phyloP scores from a whole-genome alignment of 2,113 vertebrate species.

The Tupaia tana region DNA sequence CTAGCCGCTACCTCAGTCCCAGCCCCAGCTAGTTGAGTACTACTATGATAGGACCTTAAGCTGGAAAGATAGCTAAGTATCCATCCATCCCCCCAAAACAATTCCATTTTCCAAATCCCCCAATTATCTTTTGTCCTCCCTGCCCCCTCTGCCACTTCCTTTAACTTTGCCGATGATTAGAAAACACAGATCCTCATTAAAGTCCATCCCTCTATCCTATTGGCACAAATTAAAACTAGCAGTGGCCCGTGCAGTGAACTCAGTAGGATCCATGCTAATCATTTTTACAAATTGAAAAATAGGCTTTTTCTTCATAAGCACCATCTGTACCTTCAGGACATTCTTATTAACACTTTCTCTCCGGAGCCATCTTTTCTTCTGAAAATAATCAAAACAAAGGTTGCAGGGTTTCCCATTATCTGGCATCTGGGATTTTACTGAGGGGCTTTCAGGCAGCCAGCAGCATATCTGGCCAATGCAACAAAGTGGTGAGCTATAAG shows the following conservation, averaged over 20 bases:
- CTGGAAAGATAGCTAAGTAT: neutral
- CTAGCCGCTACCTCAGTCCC: neutral
- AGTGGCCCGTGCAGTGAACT: slow-evolving; percentile 78
- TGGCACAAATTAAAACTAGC: slow-evolving; percentile 83
- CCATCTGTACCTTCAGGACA: slow-evolving; percentile 71
- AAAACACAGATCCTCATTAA: slow-evolving; percentile 81
- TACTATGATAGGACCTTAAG: neutral
- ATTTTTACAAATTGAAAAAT: slow-evolving; percentile 84
- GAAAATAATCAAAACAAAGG: slow-evolving; percentile 46
- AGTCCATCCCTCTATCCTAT: slow-evolving; percentile 70
- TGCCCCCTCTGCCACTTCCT: slow-evolving; percentile 67
- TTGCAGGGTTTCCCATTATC: neutral
- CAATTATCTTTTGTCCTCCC: slow-evolving; percentile 66
- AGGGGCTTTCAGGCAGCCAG: neutral
- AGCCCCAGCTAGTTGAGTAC: neutral
- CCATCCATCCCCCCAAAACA: neutral
- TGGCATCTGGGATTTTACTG: slow-evolving; percentile 5
- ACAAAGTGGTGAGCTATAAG: neutral
- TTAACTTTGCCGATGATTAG: slow-evolving; percentile 74
- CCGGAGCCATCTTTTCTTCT: slow-evolving; percentile 49
- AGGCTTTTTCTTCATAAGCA: slow-evolving; percentile 67
- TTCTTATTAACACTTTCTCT: slow-evolving; percentile 73
- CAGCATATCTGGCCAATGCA: neutral
- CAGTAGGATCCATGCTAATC: slow-evolving; percentile 80
- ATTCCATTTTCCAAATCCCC: slow-evolving; percentile 22